Evolutionary conservation across 1,140 invertebrate genomes (phyloP), one percentile per base, ranked within the genome.

Genomic region (Potamilus streckersoni): DNA sequence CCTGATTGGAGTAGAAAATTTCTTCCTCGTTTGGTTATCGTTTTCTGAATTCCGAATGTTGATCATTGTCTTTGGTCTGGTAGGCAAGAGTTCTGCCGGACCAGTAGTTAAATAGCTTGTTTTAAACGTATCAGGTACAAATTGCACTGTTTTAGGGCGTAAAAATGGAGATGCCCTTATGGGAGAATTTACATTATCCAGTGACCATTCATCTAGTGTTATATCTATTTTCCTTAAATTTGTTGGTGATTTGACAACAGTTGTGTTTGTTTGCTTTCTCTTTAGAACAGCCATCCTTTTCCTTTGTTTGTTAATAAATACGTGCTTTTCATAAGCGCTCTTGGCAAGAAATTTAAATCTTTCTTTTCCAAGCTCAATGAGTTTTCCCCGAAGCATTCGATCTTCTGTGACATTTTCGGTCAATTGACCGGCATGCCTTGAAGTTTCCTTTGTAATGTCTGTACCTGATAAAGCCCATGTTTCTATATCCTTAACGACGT

Each of bases 331-430:
- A 59, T 76, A 65, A 27, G 59, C 63, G 61, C 27, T 66, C 56
- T 76, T 76, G 19, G 68, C 31, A 56, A 60, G 59, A 31, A 76
- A 56, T 38, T 76, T 76, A 27, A 71, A 76, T 8, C 74, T 38
- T 58, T 76, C 74, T 60, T 76, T 76, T 60, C 74, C 74, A 1
- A 76, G n/a, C 67, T 76, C 74, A 69, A 76, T 71, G n/a, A 76
- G 62, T 49, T 59, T 16, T 5, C 69, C 38, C 20, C 58, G 49
- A 20, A 76, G 69, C 11, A 76, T 23, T 66, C 74, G 59, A 58
- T 76, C 68, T 20, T 76, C 74, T 14, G 68, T 76, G 6, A 66
- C 57, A 55, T 76, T 76, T 67, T 70, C 69, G 20, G 62, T 57
- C 16, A 76, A 27, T 12, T 17, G 62, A 65, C 59, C 68, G 1